Percentiles rank a stretch among this genome's conserved stretches.
Conservation (phyloP, 2,113 vertebrate species). For the Sterna hirundo region DNA sequence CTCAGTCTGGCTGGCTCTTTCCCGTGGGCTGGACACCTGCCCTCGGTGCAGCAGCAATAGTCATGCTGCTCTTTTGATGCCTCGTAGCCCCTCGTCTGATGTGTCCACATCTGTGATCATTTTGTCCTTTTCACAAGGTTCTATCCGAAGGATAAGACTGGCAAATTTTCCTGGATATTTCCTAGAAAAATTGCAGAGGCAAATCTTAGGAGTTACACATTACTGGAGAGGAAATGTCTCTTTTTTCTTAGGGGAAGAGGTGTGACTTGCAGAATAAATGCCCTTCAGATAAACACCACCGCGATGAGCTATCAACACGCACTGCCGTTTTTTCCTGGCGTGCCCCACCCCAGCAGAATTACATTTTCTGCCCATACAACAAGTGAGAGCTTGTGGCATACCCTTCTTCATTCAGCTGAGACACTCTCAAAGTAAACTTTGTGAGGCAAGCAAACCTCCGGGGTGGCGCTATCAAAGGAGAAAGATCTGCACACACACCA, state of each 20-base stretch:
- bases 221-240: not conserved
- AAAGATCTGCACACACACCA: not conserved
- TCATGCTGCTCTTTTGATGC: not conserved
- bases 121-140: not conserved
- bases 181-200: rapidly evolving
- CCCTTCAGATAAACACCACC: not conserved
- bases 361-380: not conserved
- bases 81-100: not conserved
- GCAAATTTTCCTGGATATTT: not conserved
- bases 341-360: not conserved
- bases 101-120: too few species aligned
- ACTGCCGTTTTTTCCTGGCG: not conserved
- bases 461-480: not conserved
- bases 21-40: rapidly evolving
- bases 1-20: not conserved
- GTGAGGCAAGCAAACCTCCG: not conserved
- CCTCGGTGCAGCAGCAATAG: not conserved
- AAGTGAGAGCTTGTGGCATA: slow-evolving; percentile 21
- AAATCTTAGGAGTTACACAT: not conserved
- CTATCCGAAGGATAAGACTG: not conserved
- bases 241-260: not conserved
- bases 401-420: not conserved
- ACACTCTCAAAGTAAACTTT: slow-evolving; percentile 22
- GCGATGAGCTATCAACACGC: not conserved
- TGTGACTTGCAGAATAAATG: not conserved